These are phyloP conservation scores for Drosophila pegasa DNA, from an alignment of 2,888 invertebrate species.

Conservation along the genomic window DNA sequence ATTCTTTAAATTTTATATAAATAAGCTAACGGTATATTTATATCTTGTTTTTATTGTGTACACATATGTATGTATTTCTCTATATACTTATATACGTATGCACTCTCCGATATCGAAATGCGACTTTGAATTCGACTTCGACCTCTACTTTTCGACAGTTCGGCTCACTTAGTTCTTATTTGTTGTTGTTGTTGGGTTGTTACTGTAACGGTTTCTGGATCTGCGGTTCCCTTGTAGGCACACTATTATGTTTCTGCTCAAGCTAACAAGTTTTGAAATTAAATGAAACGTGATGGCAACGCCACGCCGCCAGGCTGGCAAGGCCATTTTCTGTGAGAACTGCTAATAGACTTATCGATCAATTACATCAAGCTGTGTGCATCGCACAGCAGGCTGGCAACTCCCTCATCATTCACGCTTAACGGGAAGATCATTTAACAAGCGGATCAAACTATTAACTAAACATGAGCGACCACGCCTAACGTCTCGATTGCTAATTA, in stretches of 20 bases:
- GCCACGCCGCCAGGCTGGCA: constrained; percentile 10
- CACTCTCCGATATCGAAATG: constrained; percentile 48
- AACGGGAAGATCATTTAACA: constrained; percentile 18
- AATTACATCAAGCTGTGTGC: constrained; percentile 2
- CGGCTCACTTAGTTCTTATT: constrained; percentile 15
- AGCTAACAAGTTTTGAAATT: constrained; percentile 23
- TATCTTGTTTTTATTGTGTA: constrained; percentile 65
- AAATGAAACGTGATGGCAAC: constrained; percentile 7
- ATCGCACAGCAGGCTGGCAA: constrained; percentile 8
- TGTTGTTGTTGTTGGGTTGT: constrained; percentile 21
- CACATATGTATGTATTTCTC: constrained; percentile 51
- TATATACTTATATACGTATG: constrained; percentile 59
- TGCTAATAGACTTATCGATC: constrained; percentile 13
- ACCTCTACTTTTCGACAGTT: constrained; percentile 15
- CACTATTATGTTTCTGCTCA: constrained; percentile 27
- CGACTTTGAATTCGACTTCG: constrained; percentile 26
- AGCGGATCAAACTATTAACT: constrained; percentile 9
- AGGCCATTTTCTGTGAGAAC: constrained; percentile 1
- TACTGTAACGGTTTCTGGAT: constrained; percentile 16
- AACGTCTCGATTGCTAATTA: constrained; percentile 7
- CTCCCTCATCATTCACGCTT: constrained; percentile 11
- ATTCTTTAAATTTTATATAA: constrained; percentile 66
- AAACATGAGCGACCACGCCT: constrained; percentile 27
- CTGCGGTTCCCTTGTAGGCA: constrained; percentile 22
- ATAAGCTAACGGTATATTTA: constrained; percentile 73